These are phyloP conservation scores for Pyxicephalus adspersus DNA, from an alignment of 2,113 vertebrate species.

Conservation along the genomic window DNA sequence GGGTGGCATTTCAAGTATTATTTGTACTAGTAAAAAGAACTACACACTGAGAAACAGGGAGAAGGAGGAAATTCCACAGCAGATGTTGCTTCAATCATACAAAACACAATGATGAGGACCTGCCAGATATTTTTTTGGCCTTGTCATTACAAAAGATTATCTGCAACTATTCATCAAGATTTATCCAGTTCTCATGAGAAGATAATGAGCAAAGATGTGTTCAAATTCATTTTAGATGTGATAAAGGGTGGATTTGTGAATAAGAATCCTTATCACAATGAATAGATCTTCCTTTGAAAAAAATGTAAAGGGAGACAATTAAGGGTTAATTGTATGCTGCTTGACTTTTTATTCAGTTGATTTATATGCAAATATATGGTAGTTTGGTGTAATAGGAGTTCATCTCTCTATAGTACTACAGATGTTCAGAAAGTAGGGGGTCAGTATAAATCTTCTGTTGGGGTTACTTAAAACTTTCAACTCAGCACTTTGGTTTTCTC, in stretches of 20 bases:
- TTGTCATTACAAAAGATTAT: constrained; percentile 50
- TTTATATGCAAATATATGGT: constrained; percentile 5
- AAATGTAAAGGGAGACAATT: not conserved
- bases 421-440: not conserved
- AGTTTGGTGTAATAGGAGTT: not conserved
- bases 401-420: constrained; percentile 2
- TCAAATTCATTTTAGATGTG: constrained; percentile 19
- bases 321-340: not conserved
- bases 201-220: constrained; percentile 4
- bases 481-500: too few relatives aligned
- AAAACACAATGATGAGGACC: constrained; percentile 44
- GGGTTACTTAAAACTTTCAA: not conserved
- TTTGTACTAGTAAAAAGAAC: constrained; percentile 22
- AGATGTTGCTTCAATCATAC: constrained; percentile 52
- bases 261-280: not conserved
- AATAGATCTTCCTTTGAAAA: not conserved
- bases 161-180: constrained; percentile 46
- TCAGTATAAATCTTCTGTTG: not conserved
- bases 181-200: constrained; percentile 33
- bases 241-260: constrained; percentile 17
- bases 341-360: not conserved
- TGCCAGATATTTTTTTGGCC: constrained; percentile 20
- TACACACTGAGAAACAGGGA: constrained; percentile 46
- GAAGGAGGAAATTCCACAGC: constrained; percentile 42
- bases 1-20: constrained; percentile 51